Evolutionary conservation across 2,797 vertebrate species (phyloP).

Genomic region (Pseudopleuronectes americanus): DNA sequence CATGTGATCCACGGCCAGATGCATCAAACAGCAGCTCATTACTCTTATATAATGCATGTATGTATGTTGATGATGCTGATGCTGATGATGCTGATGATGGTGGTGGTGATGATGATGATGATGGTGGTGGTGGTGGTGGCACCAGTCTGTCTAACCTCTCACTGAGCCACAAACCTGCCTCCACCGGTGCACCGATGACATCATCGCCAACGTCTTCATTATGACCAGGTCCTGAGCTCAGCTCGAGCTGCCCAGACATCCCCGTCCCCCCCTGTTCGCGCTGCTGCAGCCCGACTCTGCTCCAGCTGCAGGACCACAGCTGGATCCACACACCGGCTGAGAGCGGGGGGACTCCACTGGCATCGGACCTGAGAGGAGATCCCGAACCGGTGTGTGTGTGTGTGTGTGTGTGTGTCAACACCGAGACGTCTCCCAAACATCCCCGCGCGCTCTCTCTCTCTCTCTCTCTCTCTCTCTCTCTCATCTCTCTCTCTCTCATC

Average conservation of each 20-base stretch:
- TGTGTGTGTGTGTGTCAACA: not conserved
- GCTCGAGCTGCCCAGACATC: too few species aligned
- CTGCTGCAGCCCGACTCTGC: constrained; percentile 15
- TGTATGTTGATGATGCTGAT: not conserved
- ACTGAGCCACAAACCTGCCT: constrained; percentile 35
- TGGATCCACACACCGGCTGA: too few species aligned
- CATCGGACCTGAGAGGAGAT: constrained; percentile 57
- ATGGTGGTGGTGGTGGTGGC: not conserved
- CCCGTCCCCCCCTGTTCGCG: too few species aligned
- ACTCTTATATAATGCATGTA: too few species aligned
- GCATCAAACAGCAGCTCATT: not conserved
- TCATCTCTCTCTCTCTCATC: not conserved
- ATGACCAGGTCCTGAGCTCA: constrained; percentile 47
- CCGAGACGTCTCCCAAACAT: constrained; percentile 42
- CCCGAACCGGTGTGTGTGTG: constrained; percentile 21
- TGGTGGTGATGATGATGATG: not conserved
- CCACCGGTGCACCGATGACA: constrained; percentile 59
- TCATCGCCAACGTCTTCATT: constrained; percentile 66
- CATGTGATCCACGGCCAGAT: not conserved
- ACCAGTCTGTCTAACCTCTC: constrained; percentile 31
- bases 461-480: constrained; percentile 1
- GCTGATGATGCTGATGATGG: not conserved
- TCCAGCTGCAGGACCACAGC: too few species aligned
- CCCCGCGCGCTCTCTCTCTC: not conserved
- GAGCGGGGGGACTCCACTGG: not conserved